Conservation (phyloP, 2,797 vertebrate genomes). For the Gastrophryne carolinensis region DNA sequence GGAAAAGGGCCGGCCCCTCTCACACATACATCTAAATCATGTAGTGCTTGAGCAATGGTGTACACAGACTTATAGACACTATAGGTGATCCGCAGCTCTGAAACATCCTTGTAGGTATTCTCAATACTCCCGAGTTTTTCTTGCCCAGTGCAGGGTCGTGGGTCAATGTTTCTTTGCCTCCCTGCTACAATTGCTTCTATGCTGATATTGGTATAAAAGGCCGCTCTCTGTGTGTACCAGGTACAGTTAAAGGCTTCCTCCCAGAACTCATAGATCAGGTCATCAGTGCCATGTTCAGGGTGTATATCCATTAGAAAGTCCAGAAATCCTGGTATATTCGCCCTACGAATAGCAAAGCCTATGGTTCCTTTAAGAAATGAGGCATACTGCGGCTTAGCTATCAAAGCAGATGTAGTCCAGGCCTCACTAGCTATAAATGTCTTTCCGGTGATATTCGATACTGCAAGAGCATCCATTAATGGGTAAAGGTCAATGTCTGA, state of each 20-base stretch:
- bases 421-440: slow-evolving; percentile 85
- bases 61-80: slow-evolving; percentile 84
- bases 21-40: slow-evolving; percentile 72
- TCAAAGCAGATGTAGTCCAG: slow-evolving; percentile 81
- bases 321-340: slow-evolving; percentile 72
- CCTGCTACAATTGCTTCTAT: slow-evolving; percentile 54
- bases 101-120: slow-evolving; percentile 79
- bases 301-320: slow-evolving; percentile 71
- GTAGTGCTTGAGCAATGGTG: slow-evolving; percentile 77
- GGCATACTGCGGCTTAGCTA: slow-evolving; percentile 71
- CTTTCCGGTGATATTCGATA: slow-evolving; percentile 75
- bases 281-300: slow-evolving; percentile 67
- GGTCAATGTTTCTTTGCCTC: slow-evolving; percentile 57
- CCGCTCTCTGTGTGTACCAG: slow-evolving; percentile 58
- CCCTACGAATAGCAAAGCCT: slow-evolving; percentile 76
- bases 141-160: slow-evolving; percentile 68
- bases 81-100: slow-evolving; percentile 81
- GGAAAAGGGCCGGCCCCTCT: slow-evolving; percentile 68
- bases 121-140: slow-evolving; percentile 70
- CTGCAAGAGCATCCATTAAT: slow-evolving; percentile 71
- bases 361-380: slow-evolving; percentile 75
- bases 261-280: slow-evolving; percentile 81
- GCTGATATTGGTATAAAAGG: slow-evolving; percentile 55
- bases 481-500: slow-evolving; percentile 84
- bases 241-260: slow-evolving; percentile 82